phyloP scores from a whole-genome alignment of 2,797 vertebrate species.

The Peromyscus attwateri region DNA sequence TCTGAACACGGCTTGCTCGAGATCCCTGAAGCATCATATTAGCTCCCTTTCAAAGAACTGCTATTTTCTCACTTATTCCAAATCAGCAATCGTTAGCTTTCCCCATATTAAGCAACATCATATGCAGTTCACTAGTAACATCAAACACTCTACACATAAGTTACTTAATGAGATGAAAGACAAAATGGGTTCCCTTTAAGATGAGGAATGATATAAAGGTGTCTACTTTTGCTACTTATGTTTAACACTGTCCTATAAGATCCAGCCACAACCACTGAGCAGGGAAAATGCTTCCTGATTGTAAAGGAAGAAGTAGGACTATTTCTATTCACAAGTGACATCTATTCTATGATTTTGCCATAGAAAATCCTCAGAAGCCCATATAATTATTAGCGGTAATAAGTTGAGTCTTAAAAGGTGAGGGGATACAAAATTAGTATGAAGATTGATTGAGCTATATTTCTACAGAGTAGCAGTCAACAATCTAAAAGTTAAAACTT shows the following conservation, averaged over 20 bases:
- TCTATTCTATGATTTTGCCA: not conserved
- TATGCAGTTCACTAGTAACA: not conserved
- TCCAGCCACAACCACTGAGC: not conserved
- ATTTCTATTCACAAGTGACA: constrained; percentile 34
- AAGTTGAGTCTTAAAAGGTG: constrained; percentile 32
- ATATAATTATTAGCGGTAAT: constrained; percentile 20
- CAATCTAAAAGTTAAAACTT: constrained; percentile 55
- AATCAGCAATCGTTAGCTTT: constrained; percentile 4
- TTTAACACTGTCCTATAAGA: not conserved
- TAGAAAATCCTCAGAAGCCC: constrained; percentile 23
- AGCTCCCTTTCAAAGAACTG: not conserved
- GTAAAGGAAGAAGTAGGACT: constrained; percentile 33
- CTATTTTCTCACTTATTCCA: constrained; percentile 43
- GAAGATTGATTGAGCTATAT: constrained; percentile 19
- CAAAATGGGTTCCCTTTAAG: not conserved
- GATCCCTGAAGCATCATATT: not conserved
- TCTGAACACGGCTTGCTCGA: not conserved
- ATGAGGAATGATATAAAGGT: not conserved
- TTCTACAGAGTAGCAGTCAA: constrained; percentile 27
- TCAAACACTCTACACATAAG: not conserved
- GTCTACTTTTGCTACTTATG: not conserved
- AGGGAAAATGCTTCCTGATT: constrained; percentile 25
- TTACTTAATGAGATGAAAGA: not conserved
- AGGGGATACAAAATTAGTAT: not conserved
- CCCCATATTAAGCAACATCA: constrained; percentile 3